These are phyloP conservation scores for Syndactyla subalaris DNA, from an alignment of 2,797 vertebrate species.

Conservation along the genomic window DNA sequence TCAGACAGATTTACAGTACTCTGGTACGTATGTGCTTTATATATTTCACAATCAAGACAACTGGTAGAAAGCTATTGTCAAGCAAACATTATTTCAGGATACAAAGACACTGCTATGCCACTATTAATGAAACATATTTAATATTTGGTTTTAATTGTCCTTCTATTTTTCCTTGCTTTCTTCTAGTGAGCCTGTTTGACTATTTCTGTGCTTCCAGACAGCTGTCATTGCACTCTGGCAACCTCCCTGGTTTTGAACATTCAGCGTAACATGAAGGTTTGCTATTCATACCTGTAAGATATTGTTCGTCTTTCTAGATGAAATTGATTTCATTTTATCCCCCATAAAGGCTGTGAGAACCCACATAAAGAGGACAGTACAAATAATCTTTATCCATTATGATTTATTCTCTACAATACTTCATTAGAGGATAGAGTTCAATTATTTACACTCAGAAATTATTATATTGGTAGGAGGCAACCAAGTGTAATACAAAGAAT, in stretches of 20 bases:
- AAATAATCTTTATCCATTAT: constrained; percentile 76
- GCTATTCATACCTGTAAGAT: neutral
- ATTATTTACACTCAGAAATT: constrained; percentile 84
- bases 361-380: constrained; percentile 61
- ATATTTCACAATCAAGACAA: neutral
- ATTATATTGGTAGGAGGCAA: constrained; percentile 83
- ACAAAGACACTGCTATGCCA: neutral
- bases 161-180: neutral
- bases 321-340: neutral
- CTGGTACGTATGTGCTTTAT: neutral
- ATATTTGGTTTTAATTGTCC: neutral
- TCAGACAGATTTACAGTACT: neutral
- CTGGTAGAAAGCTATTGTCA: neutral
- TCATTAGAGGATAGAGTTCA: constrained; percentile 81
- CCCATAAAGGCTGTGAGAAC: neutral
- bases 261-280: neutral
- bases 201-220: neutral
- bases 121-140: neutral
- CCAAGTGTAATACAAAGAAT: constrained; percentile 83
- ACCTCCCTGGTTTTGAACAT: neutral
- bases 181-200: neutral
- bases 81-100: neutral
- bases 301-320: neutral
- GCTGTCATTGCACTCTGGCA: neutral
- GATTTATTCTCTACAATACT: constrained; percentile 86